These are phyloP conservation scores for Motacilla alba DNA, from an alignment of 2,113 vertebrate species.

Conservation along the genomic window DNA sequence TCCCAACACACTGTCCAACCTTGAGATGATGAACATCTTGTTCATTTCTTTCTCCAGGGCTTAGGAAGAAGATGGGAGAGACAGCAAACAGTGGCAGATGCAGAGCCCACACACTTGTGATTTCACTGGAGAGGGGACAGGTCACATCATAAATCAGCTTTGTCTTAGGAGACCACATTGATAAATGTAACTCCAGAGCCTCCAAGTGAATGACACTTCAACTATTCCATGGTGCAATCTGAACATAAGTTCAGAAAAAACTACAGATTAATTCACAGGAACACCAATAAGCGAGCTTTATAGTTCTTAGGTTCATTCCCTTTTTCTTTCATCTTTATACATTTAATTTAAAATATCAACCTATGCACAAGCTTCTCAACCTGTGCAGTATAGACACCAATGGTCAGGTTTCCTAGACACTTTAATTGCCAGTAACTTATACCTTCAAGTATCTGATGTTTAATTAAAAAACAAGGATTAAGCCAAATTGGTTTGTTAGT, in stretches of 20 bases:
- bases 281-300: background rate
- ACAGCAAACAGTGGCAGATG: background rate
- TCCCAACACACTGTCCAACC: background rate
- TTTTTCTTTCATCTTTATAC: background rate
- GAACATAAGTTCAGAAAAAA: background rate
- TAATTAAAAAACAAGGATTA: slow-evolving; percentile 3
- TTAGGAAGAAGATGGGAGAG: background rate
- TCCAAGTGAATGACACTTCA: background rate
- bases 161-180: background rate
- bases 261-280: background rate
- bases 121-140: background rate
- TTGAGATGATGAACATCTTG: accelerated
- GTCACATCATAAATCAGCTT: background rate
- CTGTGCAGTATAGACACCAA: background rate
- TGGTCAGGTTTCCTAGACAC: background rate
- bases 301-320: background rate
- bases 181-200: background rate
- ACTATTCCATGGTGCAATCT: background rate
- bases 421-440: background rate
- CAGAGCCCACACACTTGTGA: background rate
- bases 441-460: background rate
- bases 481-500: background rate
- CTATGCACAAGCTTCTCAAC: background rate
- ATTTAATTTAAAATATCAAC: background rate
- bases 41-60: background rate